Evolutionary conservation across 1,140 invertebrate species (phyloP), one percentile per base, ranked within the genome.

Genomic region (Euura lappo): DNA sequence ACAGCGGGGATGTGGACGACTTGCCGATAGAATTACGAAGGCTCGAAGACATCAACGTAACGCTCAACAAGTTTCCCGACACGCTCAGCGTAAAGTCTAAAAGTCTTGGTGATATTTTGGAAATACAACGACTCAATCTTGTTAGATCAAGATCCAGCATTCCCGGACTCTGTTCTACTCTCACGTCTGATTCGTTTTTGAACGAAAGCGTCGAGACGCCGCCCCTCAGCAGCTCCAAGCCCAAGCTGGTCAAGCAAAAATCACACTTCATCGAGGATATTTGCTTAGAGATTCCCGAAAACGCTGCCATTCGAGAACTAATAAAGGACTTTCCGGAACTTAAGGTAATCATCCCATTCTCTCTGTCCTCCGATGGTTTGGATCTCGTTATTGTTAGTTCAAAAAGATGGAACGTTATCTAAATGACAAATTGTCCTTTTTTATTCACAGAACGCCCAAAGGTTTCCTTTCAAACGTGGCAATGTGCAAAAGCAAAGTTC

Each of bases 11-110:
- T 78, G 88, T 92, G 44, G 91, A 93, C 76, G 94, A 97, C 79
- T 86, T 96, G 68, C 96, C 96, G 2, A 98, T 98, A 66, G 96
- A 98, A 87, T 85, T 98, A 43, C 89, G 95, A n/a, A 90, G 95
- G 42, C 87, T 97, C 64, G 96, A 97, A 80, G 94, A 95, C 78
- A 91, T 90, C 89, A 85, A 88, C 87, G 10, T 90, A 88, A 74
- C 88, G 7, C 87, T 89, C 13, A 87, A 80, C 69, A 90, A 88
- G 72, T 87, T 89, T 76, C 80, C 84, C 44, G 83, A 87, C 44
- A 85, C 85, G 6, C 76, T 88, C n/a, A 91, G 90, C 71, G 89
- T 93, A 28, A 95, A 95, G 83, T 95, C 93, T 4, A 92, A 92
- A 80, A 96, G 94, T 78, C 87, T 97, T 69, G 93, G 92, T 65